Evolutionary conservation across 2,113 vertebrate genomes (phyloP).

Genomic region (Corythornis madagascariensis): DNA sequence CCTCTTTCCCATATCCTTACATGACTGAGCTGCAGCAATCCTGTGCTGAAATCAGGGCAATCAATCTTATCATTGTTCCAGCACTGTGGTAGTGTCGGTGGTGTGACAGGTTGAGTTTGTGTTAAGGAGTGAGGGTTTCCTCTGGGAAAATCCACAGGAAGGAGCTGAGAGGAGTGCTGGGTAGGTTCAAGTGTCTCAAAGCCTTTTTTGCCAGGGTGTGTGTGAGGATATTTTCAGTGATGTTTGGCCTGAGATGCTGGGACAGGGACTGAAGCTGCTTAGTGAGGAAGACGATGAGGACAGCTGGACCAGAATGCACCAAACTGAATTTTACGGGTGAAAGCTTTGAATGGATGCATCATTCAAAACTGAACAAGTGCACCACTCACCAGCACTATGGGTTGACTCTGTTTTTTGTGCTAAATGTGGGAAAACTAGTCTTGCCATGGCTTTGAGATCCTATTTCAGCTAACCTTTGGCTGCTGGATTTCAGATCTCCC

Average conservation of each 20-base stretch:
- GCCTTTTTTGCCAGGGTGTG: fast-evolving
- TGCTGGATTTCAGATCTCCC: background rate
- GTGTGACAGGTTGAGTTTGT: background rate
- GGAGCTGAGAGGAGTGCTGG: background rate
- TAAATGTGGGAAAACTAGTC: background rate
- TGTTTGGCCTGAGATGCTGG: background rate
- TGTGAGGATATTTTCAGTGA: background rate
- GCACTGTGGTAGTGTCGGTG: fast-evolving
- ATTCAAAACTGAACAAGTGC: background rate
- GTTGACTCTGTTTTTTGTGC: background rate
- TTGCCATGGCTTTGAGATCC: background rate
- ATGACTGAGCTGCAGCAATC: background rate
- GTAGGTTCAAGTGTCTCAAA: background rate
- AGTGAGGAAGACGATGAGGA: background rate
- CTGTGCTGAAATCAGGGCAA: background rate
- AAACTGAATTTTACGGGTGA: background rate
- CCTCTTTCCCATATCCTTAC: background rate
- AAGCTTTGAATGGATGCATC: background rate
- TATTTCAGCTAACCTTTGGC: background rate
- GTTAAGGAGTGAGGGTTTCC: background rate
- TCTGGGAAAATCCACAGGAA: background rate
- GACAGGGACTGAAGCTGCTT: too few relatives aligned
- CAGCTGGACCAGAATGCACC: background rate
- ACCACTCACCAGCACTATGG: fast-evolving
- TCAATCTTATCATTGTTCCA: fast-evolving